A percentile compares a stretch with the other conserved stretches of the same genome.
Evolutionary conservation across 2,113 vertebrate genomes (phyloP).

Genomic region (cat (Felis catus)): F.catus_Fca126_mat1.0 CM031424.1:48078001-48078500

Average conservation of each 20-base stretch:
- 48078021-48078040: background rate
- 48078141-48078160: conserved; percentile 61
- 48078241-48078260: background rate
- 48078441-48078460: background rate
- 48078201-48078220: conserved; percentile 35
- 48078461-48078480: background rate
- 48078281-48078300: background rate
- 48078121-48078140: background rate
- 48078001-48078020: background rate
- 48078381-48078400: background rate
- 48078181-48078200: background rate
- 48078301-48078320: background rate
- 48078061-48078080: background rate
- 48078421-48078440: background rate
- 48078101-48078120: background rate
- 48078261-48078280: background rate
- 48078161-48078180: conserved; percentile 69
- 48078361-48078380: background rate
- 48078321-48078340: too few relatives aligned
- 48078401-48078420: background rate
- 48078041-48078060: background rate
- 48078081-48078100: background rate
- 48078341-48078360: background rate
- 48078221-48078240: conserved; percentile 24
- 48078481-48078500: background rate